Evolutionary conservation across 2,113 vertebrate species (phyloP), one percentile per base, ranked within the genome.

Genomic region (Carollia perspicillata): DNA sequence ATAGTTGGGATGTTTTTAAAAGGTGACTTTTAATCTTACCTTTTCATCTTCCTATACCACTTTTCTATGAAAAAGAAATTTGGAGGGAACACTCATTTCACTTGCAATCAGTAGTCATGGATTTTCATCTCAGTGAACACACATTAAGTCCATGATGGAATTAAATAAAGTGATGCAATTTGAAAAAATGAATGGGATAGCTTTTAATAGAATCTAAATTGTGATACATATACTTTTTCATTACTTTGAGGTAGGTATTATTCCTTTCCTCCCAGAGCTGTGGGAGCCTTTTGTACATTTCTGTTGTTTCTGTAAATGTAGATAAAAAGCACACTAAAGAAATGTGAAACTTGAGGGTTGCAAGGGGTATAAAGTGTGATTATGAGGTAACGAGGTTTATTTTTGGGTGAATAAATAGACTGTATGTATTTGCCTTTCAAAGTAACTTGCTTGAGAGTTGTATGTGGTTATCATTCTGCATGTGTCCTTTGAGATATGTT

Each of bases 21-120:
- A 96, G 35, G 1, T 63, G 35, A 89, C 6, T 87, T 93, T 93
- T 90, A 83, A 84, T 75, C 49, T 90, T 20, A 87, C 33, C 71
- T 93, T 86, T 74, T 79, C 53, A 65, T 85, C 49, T 84, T 91
- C 33, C 53, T 83, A 0, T 18, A 28, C 53, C 37, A 74, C 51
- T 89, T 96, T 74, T 65, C 51, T 89, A 63, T 86, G 49, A 69
- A 88, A 93, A 83, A 72, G 22, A 71, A 84, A 93, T 79, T 88
- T 69, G 16, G 4, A 92, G 51, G 51, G 51, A 35, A 86, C 5
- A 30, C 30, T 93, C 72, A 2, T 55, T 90, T 93, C 81, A 55
- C 71, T 93, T 90, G 65, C 88, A 90, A 89, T 78, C 63, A 88
- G 10, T 85, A 65, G 78, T 65, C 13, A 12, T 58, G 55, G 42